These are phyloP conservation scores for Drosophila tanythrix DNA, from an alignment of 2,888 invertebrate genomes.

Conservation along the genomic window DNA sequence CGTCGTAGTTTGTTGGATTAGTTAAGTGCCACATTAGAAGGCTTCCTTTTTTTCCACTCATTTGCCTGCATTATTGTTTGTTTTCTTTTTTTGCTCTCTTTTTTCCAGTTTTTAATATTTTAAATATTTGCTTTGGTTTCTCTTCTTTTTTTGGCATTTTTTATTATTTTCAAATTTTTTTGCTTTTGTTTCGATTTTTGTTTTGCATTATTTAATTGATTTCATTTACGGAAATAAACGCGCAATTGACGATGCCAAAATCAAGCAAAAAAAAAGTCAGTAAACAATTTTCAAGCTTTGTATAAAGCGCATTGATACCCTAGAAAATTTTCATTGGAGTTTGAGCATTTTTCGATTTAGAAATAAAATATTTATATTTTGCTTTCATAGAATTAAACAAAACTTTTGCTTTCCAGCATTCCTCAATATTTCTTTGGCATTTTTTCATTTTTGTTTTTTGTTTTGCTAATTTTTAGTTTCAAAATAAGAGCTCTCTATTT, in stretches of 20 bases:
- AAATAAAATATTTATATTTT: not conserved
- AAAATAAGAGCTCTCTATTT: not conserved
- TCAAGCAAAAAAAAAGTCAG: conserved; percentile 41
- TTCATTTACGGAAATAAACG: conserved; percentile 74
- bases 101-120: conserved; percentile 31
- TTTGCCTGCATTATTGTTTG: conserved; percentile 36
- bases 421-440: not conserved
- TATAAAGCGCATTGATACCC: conserved; percentile 9
- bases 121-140: conserved; percentile 55
- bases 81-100: conserved; percentile 13
- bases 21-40: conserved; percentile 72
- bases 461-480: not conserved
- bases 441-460: not conserved
- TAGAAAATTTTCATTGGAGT: not conserved
- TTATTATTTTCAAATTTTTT: conserved; percentile 15
- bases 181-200: conserved; percentile 25
- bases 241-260: conserved; percentile 59
- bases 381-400: not conserved
- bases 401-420: not conserved
- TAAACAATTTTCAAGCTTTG: not conserved
- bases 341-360: not conserved
- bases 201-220: conserved; percentile 71
- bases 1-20: conserved; percentile 79
- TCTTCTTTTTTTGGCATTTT: conserved; percentile 35
- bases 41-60: conserved; percentile 29